A percentile compares a stretch with the other conserved stretches of the same genome.
Evolutionary conservation across 2,888 invertebrate species (phyloP).

Genomic region (Sphaerophoria rueppellii): DNA sequence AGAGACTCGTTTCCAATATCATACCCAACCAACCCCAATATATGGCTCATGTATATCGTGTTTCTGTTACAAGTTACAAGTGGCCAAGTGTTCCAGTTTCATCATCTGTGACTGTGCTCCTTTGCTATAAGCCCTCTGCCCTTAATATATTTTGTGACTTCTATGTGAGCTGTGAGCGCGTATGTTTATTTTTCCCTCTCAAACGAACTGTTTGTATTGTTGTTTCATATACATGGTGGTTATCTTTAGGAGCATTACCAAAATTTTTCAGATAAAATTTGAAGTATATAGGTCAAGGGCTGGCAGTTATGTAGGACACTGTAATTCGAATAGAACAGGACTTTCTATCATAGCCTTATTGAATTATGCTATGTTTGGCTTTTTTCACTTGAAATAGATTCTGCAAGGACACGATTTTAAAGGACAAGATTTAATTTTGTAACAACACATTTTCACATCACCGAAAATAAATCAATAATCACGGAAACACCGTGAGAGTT

Average conservation of each 20-base stretch:
- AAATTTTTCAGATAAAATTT: constrained; percentile 48
- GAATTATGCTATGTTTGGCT: not conserved
- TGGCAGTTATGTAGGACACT: constrained; percentile 63
- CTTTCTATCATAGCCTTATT: constrained; percentile 4
- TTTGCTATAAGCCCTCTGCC: constrained; percentile 20
- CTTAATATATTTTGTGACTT: constrained; percentile 20
- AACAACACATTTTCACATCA: constrained; percentile 45
- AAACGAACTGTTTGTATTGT: constrained; percentile 33
- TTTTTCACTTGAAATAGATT: constrained; percentile 5
- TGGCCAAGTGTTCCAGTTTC: constrained; percentile 65
- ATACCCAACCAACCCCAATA: constrained; percentile 36
- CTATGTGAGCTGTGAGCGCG: not conserved
- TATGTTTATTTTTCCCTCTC: constrained; percentile 44
- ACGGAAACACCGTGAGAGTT: constrained; percentile 61
- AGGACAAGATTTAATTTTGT: constrained; percentile 21
- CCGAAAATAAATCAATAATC: constrained; percentile 61
- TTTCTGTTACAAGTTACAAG: constrained; percentile 54
- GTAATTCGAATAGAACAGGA: constrained; percentile 25
- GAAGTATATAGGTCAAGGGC: constrained; percentile 71
- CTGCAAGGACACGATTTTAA: not conserved
- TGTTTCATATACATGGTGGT: constrained; percentile 24
- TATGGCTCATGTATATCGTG: constrained; percentile 25
- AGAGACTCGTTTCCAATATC: constrained; percentile 9
- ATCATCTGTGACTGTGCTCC: constrained; percentile 39
- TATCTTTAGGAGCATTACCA: constrained; percentile 28